phyloP scores from a whole-genome alignment of 1,140 invertebrate species.

The Sycophaga agraensis region DNA sequence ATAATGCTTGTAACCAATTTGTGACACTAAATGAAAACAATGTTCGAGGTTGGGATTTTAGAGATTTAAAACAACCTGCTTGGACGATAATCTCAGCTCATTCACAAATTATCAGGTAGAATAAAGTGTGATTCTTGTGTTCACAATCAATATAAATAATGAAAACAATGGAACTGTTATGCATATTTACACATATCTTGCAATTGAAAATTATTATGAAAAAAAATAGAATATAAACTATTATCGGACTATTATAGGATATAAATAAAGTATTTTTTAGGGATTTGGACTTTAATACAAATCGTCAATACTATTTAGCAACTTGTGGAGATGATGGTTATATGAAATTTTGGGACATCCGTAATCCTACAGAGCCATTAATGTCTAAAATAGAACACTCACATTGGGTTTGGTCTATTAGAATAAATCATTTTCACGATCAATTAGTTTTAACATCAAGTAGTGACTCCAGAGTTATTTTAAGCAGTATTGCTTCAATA shows the following conservation, averaged over 20 bases:
- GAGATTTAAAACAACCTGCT: conserved; percentile 68
- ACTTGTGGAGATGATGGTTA: conserved; percentile 94
- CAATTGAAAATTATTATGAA: conserved; percentile 1
- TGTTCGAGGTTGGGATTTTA: conserved; percentile 85
- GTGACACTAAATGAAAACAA: conserved; percentile 80
- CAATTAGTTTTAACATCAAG: conserved; percentile 93
- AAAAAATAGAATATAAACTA: background rate
- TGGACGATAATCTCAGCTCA: conserved; percentile 88
- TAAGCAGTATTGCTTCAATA: conserved; percentile 83
- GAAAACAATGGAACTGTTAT: background rate
- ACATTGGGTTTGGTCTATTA: conserved; percentile 94
- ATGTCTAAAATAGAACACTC: conserved; percentile 87
- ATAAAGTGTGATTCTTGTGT: conserved; percentile 5
- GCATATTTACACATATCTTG: background rate
- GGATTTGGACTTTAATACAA: conserved; percentile 95
- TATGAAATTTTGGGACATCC: conserved; percentile 94
- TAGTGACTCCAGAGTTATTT: conserved; percentile 88
- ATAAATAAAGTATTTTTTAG: conserved; percentile 48
- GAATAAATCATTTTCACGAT: conserved; percentile 96
- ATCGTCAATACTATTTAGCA: conserved; percentile 90
- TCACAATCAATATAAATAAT: too few relatives aligned
- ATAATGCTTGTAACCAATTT: conserved; percentile 85
- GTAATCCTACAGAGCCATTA: conserved; percentile 77
- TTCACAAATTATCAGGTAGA: conserved; percentile 74
- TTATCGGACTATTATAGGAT: background rate